Evolutionary conservation across 2,113 vertebrate species (phyloP).

Genomic region (Casuarius casuarius): DNA sequence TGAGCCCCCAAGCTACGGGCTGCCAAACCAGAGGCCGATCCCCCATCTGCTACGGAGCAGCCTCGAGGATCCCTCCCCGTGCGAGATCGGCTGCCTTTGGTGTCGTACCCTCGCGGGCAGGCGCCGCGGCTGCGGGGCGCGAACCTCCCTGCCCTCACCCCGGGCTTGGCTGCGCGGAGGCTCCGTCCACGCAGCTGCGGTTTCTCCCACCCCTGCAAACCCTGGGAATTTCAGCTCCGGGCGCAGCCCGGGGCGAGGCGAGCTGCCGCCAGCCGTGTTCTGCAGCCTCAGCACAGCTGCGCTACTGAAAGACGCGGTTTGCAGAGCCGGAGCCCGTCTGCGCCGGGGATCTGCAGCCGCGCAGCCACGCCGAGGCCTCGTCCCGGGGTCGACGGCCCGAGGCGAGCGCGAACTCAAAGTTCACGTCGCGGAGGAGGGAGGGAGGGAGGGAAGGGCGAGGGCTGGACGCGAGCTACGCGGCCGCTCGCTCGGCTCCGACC

Average conservation of each 20-base stretch:
- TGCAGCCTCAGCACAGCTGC: not conserved
- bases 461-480: not conserved
- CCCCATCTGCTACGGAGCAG: not conserved
- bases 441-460: not conserved
- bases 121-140: not conserved
- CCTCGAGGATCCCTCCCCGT: not conserved
- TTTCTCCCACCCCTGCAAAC: not conserved
- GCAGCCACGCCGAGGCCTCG: not conserved
- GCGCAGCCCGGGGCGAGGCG: not conserved
- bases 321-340: not conserved
- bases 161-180: not conserved
- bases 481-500: not conserved
- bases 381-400: not conserved
- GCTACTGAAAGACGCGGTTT: not conserved
- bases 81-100: not conserved
- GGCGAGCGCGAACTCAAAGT: not conserved
- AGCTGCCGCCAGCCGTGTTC: not conserved
- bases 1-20: not conserved
- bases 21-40: not conserved
- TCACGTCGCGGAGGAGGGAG: too few species aligned
- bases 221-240: not conserved
- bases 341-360: not conserved
- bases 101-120: not conserved
- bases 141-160: not conserved
- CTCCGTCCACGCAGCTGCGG: not conserved